Percentiles rank a stretch among this genome's conserved stretches.
phyloP scores from a whole-genome alignment of 2,113 vertebrate genomes.

The Microtus richardsoni region DNA sequence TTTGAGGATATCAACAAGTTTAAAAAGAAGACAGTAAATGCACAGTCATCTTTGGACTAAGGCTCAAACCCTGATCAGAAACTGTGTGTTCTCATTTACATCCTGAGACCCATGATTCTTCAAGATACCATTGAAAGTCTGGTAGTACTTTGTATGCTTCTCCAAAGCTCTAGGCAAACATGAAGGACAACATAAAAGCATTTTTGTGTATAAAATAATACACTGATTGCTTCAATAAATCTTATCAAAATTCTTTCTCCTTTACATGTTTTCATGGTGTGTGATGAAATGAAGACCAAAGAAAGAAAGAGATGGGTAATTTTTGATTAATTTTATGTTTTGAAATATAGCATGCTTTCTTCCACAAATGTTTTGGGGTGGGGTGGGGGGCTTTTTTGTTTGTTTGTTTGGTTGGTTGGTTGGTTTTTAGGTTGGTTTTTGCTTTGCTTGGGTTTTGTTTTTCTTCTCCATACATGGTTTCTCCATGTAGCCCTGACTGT shows the following conservation, averaged over 20 bases:
- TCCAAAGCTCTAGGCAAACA: conserved; percentile 41
- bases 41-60: background rate
- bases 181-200: background rate
- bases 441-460: background rate
- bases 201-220: conserved; percentile 20
- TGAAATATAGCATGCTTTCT: conserved; percentile 8
- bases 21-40: background rate
- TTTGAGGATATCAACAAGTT: conserved; percentile 35
- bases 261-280: conserved; percentile 70
- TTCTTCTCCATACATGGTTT: background rate
- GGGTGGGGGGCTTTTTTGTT: background rate
- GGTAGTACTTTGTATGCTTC: background rate
- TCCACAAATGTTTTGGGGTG: background rate
- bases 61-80: background rate
- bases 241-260: conserved; percentile 65
- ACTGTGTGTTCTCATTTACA: background rate
- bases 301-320: conserved; percentile 92
- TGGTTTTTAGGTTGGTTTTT: background rate
- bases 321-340: conserved; percentile 62
- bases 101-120: background rate
- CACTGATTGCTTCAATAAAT: background rate
- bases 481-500: background rate
- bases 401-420: background rate
- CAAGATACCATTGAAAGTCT: conserved; percentile 30
- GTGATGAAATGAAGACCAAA: conserved; percentile 88